Evolutionary conservation across 2,797 vertebrate genomes (phyloP), one percentile per base, ranked within the genome.

Genomic region (Knipowitschia caucasica): DNA sequence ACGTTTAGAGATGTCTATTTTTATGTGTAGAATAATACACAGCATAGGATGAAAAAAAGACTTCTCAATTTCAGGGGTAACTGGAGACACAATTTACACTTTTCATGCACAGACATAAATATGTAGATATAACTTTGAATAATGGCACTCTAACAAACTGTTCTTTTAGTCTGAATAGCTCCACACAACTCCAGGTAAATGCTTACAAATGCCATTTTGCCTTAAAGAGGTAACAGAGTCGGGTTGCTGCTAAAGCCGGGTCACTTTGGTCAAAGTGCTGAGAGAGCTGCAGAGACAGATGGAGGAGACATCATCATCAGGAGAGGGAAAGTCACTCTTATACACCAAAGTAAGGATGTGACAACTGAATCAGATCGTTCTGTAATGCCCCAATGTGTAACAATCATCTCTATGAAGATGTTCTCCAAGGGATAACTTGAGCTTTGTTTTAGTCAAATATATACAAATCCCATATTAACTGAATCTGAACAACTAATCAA

Each of bases 261-360:
- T 55, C 69, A 58, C 60, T 56, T 74, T 60, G 45, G 59, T 52
- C 67, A 73, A 64, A 64, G 68, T 63, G 59, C 39, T 59, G 82
- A 82, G 62, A 83, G 79, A 85, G 64, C 47, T 2, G 44, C 73
- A 59, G 64, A 67, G 77, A 74, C 83, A 87, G 84, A 85, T 85
- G 80, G 77, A 80, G 67, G 62, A 63, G 45, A 62, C 54, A 64
- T 29, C 21, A 60, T 60, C 68, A 62, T 55, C 60, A 34, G 45
- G 53, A 36, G 27, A 30, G 27, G 7, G 27, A n/a, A n/a, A n/a
- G n/a, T n/a, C n/a, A n/a, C n/a, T n/a, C n/a, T n/a, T n/a, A n/a
- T n/a, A n/a, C 69, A 67, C 36, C 45, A 50, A 46, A 61, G 67
- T 54, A 47, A 34, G 21, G 5, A 56, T 54, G 34, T n/a, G n/a